These are phyloP conservation scores for Drosophila malerkotliana DNA, from an alignment of 1,140 invertebrate species.

Conservation along the genomic window DNA sequence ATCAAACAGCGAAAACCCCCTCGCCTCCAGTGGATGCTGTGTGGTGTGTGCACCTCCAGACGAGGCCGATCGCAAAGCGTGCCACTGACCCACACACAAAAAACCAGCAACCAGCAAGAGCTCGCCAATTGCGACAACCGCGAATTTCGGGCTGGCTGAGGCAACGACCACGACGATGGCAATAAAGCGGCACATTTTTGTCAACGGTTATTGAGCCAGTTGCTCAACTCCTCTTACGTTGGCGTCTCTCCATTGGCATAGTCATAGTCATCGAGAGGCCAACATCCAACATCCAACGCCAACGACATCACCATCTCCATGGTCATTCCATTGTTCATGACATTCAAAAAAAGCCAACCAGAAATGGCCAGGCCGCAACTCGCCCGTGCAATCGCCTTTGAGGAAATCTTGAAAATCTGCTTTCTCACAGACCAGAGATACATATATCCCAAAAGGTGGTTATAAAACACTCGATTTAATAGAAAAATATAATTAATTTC, in stretches of 20 bases:
- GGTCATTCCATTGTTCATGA: conserved; percentile 75
- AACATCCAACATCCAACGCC: conserved; percentile 10
- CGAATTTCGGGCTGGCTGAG: conserved; percentile 39
- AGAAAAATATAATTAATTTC: background rate
- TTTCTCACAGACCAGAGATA: background rate
- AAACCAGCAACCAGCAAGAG: conserved; percentile 16
- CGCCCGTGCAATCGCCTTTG: conserved; percentile 32
- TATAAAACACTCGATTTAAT: background rate
- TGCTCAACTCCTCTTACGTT: conserved; percentile 44
- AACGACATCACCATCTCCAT: conserved; percentile 25
- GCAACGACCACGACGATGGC: conserved; percentile 36
- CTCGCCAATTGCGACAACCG: conserved; percentile 61
- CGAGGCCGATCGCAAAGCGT: conserved; percentile 47
- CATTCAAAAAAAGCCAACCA: conserved; percentile 69
- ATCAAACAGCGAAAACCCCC: conserved; percentile 51
- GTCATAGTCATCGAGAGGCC: conserved; percentile 25
- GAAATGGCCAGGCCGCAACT: conserved; percentile 45
- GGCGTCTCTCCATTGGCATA: conserved; percentile 15
- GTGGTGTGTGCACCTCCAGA: conserved; percentile 4
- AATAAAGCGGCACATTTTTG: conserved; percentile 72
- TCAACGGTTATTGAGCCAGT: conserved; percentile 66
- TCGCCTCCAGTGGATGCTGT: conserved; percentile 31
- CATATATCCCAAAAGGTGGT: background rate
- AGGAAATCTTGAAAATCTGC: conserved; percentile 2
- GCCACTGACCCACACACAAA: conserved; percentile 73